Evolutionary conservation across 1,140 invertebrate species (phyloP).

Genomic region (Vanessa atalanta): DNA sequence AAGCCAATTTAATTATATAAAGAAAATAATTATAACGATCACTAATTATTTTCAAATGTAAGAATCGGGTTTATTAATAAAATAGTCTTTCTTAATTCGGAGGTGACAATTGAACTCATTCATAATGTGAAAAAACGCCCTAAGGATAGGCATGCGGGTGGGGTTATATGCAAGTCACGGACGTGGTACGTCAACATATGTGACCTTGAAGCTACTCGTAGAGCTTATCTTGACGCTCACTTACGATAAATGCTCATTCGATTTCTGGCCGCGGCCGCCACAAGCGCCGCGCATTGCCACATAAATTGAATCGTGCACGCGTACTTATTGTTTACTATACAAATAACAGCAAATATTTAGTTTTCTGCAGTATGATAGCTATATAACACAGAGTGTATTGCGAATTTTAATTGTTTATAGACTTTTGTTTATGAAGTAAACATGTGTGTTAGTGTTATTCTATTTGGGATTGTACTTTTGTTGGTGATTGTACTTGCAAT

Average conservation of each 20-base stretch:
- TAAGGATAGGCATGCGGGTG: slow-evolving; percentile 52
- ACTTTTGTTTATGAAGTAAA: slow-evolving; percentile 31
- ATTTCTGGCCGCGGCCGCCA: slow-evolving; percentile 51
- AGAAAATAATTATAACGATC: no score
- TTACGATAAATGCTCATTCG: slow-evolving; percentile 59
- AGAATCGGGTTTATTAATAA: no score
- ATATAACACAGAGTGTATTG: not conserved
- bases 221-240: slow-evolving; percentile 67
- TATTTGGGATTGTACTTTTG: slow-evolving; percentile 56
- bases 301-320: slow-evolving; percentile 41
- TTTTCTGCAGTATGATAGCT: not conserved
- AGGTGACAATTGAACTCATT: slow-evolving; percentile 9
- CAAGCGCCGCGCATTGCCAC: slow-evolving; percentile 38
- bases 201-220: slow-evolving; percentile 61
- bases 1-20: no score
- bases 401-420: not conserved
- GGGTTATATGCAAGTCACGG: slow-evolving; percentile 64
- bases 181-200: slow-evolving; percentile 62
- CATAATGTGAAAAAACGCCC: slow-evolving; percentile 45
- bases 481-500: slow-evolving; percentile 57
- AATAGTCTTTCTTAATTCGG: not conserved
- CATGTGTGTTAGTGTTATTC: slow-evolving; percentile 62
- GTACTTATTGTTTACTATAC: slow-evolving; percentile 60
- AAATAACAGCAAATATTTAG: slow-evolving; percentile 3
- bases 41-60: no score